phyloP scores from a whole-genome alignment of 1,140 invertebrate species.

The Lepidurus packardi region DNA sequence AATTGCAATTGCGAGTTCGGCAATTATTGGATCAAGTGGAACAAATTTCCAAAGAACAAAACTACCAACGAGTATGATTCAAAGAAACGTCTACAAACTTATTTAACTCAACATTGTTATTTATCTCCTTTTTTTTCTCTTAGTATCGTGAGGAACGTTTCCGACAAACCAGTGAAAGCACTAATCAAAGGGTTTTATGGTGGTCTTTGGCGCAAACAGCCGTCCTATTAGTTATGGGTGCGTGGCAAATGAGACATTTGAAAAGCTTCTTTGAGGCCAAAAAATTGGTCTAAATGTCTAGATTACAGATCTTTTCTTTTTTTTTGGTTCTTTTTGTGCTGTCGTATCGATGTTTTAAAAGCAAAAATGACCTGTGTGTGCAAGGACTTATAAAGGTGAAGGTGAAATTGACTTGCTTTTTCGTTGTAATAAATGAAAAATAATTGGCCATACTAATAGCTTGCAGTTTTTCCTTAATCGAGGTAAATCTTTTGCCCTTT shows the following conservation, averaged over 20 bases:
- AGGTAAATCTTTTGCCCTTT: too few species aligned
- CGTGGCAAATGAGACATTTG: slow-evolving; percentile 98
- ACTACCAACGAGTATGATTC: slow-evolving; percentile 85
- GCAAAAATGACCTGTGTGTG: slow-evolving; percentile 23
- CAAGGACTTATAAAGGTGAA: slow-evolving; percentile 7
- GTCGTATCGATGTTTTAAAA: background rate
- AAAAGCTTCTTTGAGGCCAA: slow-evolving; percentile 99
- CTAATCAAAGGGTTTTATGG: slow-evolving; percentile 93
- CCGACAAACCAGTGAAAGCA: slow-evolving; percentile 94
- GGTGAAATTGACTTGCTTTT: slow-evolving; percentile 23
- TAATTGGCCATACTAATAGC: background rate
- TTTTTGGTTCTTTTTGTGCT: background rate
- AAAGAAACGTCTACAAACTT: background rate
- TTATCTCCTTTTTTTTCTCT: slow-evolving; percentile 48
- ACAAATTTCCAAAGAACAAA: slow-evolving; percentile 99
- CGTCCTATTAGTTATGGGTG: slow-evolving; percentile 85
- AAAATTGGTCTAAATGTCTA: slow-evolving; percentile 81
- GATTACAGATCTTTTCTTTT: background rate
- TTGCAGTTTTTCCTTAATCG: background rate
- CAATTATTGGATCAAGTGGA: slow-evolving; percentile 97
- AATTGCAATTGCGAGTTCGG: slow-evolving; percentile 88
- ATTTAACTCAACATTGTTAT: too few species aligned
- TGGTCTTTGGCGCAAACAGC: slow-evolving; percentile 92
- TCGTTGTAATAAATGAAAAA: background rate
- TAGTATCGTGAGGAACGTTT: slow-evolving; percentile 97